Evolutionary conservation across 2,797 vertebrate species (phyloP).

Genomic region (Sebastes oblongus): DNA sequence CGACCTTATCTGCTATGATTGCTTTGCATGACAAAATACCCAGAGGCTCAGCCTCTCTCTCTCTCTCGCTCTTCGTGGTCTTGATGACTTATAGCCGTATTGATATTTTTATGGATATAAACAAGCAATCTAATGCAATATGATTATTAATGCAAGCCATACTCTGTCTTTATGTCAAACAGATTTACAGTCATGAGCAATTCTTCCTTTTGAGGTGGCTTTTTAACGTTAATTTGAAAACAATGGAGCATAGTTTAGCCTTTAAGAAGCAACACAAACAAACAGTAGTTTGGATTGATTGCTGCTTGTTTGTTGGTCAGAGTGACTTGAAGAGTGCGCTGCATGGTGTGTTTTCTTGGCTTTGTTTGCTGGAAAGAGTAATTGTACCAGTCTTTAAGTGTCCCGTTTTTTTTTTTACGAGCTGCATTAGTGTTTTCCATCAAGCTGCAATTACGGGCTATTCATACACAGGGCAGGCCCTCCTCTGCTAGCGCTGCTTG

Average conservation of each 20-base stretch:
- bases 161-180: conserved; percentile 2
- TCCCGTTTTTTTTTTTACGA: conserved; percentile 70
- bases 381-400: conserved; percentile 76
- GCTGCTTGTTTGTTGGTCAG: conserved; percentile 63
- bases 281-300: conserved; percentile 53
- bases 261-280: conserved; percentile 34
- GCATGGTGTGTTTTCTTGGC: conserved; percentile 66
- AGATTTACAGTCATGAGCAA: conserved; percentile 36
- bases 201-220: conserved; percentile 22
- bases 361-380: conserved; percentile 75
- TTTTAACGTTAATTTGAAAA: conserved; percentile 18
- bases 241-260: conserved; percentile 10
- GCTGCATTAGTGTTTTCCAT: conserved; percentile 81
- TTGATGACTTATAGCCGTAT: conserved; percentile 20
- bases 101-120: conserved; percentile 24
- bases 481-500: conserved; percentile 43
- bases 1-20: conserved; percentile 41
- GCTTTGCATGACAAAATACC: conserved; percentile 43
- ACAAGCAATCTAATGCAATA: conserved; percentile 19
- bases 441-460: conserved; percentile 76
- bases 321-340: conserved; percentile 46
- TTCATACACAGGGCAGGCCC: conserved; percentile 68
- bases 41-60: background rate
- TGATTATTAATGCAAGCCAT: conserved; percentile 27
- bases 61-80: background rate